Evolutionary conservation across 2,797 vertebrate genomes (phyloP).

Genomic region (Moxostoma hubbsi): DNA sequence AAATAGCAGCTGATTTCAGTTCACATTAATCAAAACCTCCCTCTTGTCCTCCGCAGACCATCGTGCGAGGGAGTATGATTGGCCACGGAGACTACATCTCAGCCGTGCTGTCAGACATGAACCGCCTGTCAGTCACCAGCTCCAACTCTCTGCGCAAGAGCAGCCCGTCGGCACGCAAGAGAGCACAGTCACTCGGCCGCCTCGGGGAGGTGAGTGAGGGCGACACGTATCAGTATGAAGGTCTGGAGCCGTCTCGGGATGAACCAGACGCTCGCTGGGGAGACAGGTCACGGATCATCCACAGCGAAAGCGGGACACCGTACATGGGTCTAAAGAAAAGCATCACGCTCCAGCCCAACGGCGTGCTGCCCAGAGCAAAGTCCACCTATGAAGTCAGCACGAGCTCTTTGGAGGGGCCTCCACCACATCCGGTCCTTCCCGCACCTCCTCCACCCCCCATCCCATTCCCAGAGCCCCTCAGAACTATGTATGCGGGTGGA

Average conservation of each 20-base stretch:
- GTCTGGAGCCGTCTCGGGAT: slow-evolving; percentile 68
- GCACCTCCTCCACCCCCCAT: slow-evolving; percentile 65
- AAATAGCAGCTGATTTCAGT: slow-evolving; percentile 16
- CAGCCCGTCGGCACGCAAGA: slow-evolving; percentile 89
- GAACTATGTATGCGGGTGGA: slow-evolving; percentile 66
- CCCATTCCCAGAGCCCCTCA: slow-evolving; percentile 69
- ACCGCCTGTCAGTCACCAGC: slow-evolving; percentile 94
- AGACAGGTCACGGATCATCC: slow-evolving; percentile 81
- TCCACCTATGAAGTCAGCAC: slow-evolving; percentile 87
- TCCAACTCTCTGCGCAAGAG: slow-evolving; percentile 93
- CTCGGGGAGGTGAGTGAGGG: slow-evolving; percentile 88
- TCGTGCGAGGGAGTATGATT: slow-evolving; percentile 92
- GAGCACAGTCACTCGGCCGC: slow-evolving; percentile 91
- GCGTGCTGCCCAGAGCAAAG: slow-evolving; percentile 84
- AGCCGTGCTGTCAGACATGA: slow-evolving; percentile 93
- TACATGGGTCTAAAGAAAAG: slow-evolving; percentile 84
- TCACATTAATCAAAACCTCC: slow-evolving; percentile 48
- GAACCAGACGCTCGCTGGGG: slow-evolving; percentile 80
- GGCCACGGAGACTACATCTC: slow-evolving; percentile 93
- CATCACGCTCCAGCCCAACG: slow-evolving; percentile 83
- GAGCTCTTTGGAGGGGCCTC: slow-evolving; percentile 72
- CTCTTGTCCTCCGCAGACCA: slow-evolving; percentile 79
- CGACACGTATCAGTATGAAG: slow-evolving; percentile 88
- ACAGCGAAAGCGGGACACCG: slow-evolving; percentile 85
- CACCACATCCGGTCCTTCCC: slow-evolving; percentile 56